Evolutionary conservation across 2,113 vertebrate genomes (phyloP).

Genomic region (Mus musculus): GRCm39 chr4:53700501-53701000

Average conservation of each 20-base stretch:
- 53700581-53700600: neutral
- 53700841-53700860: conserved; percentile 7
- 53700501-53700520: neutral
- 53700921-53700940: neutral
- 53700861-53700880: neutral
- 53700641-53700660: neutral
- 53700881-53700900: neutral
- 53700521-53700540: neutral
- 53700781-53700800: neutral
- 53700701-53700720: neutral
- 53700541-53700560: neutral
- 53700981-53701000: neutral
- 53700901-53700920: neutral
- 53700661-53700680: neutral
- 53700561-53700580: neutral
- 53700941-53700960: neutral
- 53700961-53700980: conserved; percentile 4
- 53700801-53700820: neutral
- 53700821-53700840: neutral
- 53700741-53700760: neutral
- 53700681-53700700: neutral
- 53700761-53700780: neutral
- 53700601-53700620: neutral
- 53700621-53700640: neutral
- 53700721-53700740: neutral